Conservation (phyloP, 2,797 vertebrate species). For the Poeciliopsis turneri region DNA sequence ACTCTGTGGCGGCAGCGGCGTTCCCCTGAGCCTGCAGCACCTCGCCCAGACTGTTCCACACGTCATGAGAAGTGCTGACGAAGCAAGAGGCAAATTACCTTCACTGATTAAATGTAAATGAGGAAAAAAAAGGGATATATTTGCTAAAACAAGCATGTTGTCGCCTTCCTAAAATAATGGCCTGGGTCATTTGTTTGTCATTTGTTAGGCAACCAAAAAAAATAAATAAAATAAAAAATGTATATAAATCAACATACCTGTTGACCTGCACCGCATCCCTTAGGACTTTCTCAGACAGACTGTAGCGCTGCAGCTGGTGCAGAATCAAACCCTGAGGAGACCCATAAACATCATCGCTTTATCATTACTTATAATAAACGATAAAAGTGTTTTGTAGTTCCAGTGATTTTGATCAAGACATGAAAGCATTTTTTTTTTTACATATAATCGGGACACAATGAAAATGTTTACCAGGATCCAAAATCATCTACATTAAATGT, state of each 20-base stretch:
- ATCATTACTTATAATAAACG: not conserved
- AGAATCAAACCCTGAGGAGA: slow-evolving; percentile 90
- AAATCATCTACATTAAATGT: not conserved
- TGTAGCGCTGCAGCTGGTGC: slow-evolving; percentile 93
- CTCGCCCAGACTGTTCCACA: slow-evolving; percentile 97
- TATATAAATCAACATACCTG: slow-evolving; percentile 52
- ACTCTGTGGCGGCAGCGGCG: slow-evolving; percentile 91
- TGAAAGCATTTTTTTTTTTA: not conserved
- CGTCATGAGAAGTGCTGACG: slow-evolving; percentile 91
- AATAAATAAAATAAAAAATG: too few species aligned
- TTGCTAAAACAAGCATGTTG: not conserved
- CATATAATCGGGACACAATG: not conserved
- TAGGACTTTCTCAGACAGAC: slow-evolving; percentile 95
- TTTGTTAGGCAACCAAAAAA: too few species aligned
- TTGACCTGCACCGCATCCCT: slow-evolving; percentile 96
- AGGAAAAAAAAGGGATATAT: not conserved
- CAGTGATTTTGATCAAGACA: not conserved
- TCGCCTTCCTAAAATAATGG: too few species aligned
- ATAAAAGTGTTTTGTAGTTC: not conserved
- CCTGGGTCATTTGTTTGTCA: too few species aligned
- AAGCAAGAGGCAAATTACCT: not conserved
- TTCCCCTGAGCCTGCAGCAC: slow-evolving; percentile 97
- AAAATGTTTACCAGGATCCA: not conserved
- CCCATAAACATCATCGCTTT: not conserved
- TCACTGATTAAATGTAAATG: not conserved